Base-by-base conservation (phyloP, 2,888 invertebrate genomes). In the Xylota segnis region DNA sequence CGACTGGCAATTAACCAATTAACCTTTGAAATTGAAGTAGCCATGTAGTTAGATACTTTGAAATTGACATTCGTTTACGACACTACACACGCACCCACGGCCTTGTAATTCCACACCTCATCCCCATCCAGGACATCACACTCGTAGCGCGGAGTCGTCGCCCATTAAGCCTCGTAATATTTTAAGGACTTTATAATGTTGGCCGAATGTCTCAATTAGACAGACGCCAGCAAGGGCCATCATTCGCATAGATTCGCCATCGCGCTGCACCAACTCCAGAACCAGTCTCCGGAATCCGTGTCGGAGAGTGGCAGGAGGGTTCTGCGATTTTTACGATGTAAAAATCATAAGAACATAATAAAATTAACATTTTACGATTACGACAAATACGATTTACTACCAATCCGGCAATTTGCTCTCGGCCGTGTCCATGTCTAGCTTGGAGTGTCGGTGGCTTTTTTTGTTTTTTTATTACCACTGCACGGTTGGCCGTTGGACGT, bases 301-400 rank as follows among this genome's bases (percentile, higher is more conserved):
- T 65, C 56, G 45, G 10, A 12, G 52, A 45, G 50, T 58, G 56
- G 34, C 52, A 70, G 29, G 7, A 23, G 23, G 3, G 3, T 23
- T 23, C 3, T 2, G 3, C 37, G 45, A 50, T 23, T 59, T 78
- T 79, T 56, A 79, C 84, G 84, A 86, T 61, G 66, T 58, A 75
- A 66, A 86, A 86, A 86, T 82, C 82, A 82, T 70, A 82, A 75
- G 82, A 82, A 81, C 81, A 56, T 76, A 86, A 86, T 86, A 86
- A 86, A 86, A 86, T 81, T 76, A 71, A 76, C 81, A 72, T 81
- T 86, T 86, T 81, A 86, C 66, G 81, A 86, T 81, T 66, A 81
- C 71, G 63, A 50, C 59, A 29, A 71, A 45, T 65, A 59, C 81
- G 84, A 84, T 81, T 86, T 86, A 76, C 71, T 76, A 71, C 71